Evolutionary conservation across 2,113 vertebrate species (phyloP).

Genomic region (Urocolius indicus): DNA sequence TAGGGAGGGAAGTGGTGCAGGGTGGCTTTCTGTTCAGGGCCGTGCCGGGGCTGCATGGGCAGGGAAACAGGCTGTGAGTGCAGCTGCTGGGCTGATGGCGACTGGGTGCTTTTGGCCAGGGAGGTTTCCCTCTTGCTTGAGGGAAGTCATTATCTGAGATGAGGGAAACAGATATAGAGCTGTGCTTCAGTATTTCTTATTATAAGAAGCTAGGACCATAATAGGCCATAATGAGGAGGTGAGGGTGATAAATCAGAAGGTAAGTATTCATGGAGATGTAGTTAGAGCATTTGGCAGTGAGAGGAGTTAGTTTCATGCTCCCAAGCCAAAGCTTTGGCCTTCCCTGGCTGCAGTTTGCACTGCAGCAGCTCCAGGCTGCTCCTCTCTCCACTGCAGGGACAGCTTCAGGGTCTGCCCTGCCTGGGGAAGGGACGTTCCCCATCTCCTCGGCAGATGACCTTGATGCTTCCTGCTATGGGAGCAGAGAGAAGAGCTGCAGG

Average conservation of each 20-base stretch:
- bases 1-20: background rate
- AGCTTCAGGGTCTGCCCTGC: fast-evolving
- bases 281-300: background rate
- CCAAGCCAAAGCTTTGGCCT: fast-evolving
- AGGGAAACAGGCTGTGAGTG: fast-evolving
- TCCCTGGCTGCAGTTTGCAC: fast-evolving
- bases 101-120: background rate
- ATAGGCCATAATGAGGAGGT: background rate
- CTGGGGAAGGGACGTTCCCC: background rate
- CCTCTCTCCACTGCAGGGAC: fast-evolving
- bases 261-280: background rate
- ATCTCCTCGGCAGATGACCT: background rate
- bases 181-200: background rate
- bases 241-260: background rate
- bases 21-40: background rate
- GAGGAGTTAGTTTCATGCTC: background rate
- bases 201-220: background rate
- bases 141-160: background rate
- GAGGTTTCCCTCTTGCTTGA: fast-evolving
- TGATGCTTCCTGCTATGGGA: background rate
- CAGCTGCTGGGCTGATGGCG: background rate
- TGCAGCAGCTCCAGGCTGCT: background rate
- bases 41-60: fast-evolving
- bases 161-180: background rate
- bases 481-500: background rate